Evolutionary conservation across 2,888 invertebrate genomes (phyloP).

Genomic region (Metellina segmentata): DNA sequence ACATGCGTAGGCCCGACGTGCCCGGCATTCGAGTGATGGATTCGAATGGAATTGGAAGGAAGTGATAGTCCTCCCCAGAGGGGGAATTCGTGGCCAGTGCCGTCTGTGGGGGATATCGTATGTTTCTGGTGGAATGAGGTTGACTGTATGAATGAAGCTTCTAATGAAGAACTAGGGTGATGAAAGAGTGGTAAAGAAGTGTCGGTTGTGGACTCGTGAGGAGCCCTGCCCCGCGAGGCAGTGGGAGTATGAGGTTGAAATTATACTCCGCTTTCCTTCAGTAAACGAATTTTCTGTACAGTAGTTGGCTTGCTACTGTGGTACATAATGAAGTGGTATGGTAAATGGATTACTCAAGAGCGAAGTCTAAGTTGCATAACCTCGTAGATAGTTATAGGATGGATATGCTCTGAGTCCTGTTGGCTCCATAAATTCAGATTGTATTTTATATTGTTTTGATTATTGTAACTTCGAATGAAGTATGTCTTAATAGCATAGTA

Average conservation of each 20-base stretch:
- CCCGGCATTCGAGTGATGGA: background rate
- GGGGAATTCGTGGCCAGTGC: background rate
- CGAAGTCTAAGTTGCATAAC: no score
- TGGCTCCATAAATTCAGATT: no score
- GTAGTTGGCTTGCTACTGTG: no score
- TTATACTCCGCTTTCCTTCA: background rate
- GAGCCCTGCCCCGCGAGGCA: background rate
- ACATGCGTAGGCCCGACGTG: constrained; percentile 41
- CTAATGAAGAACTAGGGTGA: constrained; percentile 9
- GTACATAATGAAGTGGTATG: no score
- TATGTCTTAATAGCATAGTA: no score
- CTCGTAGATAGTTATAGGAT: no score
- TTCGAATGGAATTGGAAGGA: constrained; percentile 55
- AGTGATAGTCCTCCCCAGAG: constrained; percentile 45
- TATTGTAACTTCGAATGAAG: no score
- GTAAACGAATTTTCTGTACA: no score
- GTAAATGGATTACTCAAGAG: no score
- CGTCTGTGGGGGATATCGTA: constrained; percentile 10
- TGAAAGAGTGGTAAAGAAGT: background rate
- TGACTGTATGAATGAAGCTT: background rate
- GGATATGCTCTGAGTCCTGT: no score
- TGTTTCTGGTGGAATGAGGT: background rate
- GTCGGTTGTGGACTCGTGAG: background rate
- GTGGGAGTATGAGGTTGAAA: background rate
- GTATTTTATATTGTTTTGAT: no score